Evolutionary conservation across 1,140 invertebrate species (phyloP).

Genomic region (Heliconius nattereri): DNA sequence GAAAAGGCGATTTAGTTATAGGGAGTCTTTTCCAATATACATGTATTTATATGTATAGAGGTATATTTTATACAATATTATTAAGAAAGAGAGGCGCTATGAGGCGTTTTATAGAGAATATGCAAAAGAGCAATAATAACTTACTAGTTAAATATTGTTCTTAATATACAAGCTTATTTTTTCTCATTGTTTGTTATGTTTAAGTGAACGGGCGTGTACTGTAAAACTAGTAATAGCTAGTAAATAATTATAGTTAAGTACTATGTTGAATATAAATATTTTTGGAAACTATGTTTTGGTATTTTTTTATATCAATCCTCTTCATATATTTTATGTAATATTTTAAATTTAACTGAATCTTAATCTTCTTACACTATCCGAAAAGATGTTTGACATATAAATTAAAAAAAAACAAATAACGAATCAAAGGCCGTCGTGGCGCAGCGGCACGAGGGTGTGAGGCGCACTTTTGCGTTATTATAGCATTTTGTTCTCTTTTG

Average conservation of each 20-base stretch:
- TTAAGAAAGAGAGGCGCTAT: neutral
- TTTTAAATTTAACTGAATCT: too few relatives aligned
- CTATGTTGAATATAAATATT: conserved; percentile 13
- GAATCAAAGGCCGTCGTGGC: too few relatives aligned
- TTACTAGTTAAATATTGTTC: neutral
- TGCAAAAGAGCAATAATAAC: neutral
- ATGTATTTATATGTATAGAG: neutral
- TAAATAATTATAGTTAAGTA: neutral
- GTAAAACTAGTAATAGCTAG: neutral
- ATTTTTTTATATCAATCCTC: neutral
- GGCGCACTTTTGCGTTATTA: too few relatives aligned
- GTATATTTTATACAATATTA: neutral
- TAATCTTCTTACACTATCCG: too few relatives aligned
- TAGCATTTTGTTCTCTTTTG: too few relatives aligned
- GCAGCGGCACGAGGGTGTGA: too few relatives aligned
- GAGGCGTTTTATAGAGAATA: neutral
- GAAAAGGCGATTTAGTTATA: neutral
- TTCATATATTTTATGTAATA: neutral
- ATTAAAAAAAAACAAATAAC: too few relatives aligned
- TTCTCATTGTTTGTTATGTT: neutral
- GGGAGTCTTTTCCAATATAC: neutral
- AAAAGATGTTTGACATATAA: too few relatives aligned
- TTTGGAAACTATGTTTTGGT: neutral
- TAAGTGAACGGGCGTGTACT: neutral
- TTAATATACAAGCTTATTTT: conserved; percentile 3